A percentile compares a stretch with the other conserved stretches of the same genome.
phyloP scores from a whole-genome alignment of 2,797 vertebrate species.

The Gallinago stenura region DNA sequence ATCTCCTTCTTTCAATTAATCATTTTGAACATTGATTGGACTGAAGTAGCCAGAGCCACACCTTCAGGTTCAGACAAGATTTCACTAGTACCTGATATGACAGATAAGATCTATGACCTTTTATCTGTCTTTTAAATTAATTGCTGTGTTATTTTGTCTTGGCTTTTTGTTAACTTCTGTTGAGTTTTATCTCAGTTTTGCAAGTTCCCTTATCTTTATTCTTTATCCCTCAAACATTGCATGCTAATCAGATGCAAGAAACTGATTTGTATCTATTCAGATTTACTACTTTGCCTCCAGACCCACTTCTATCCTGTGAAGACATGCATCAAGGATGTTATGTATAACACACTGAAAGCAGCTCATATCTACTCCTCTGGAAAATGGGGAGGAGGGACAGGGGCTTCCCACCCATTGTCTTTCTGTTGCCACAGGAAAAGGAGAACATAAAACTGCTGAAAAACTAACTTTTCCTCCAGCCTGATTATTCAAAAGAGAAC shows the following conservation, averaged over 20 bases:
- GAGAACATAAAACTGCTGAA: neutral
- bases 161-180: neutral
- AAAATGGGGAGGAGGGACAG: neutral
- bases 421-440: neutral
- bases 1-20: neutral
- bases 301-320: neutral
- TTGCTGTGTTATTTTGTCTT: neutral
- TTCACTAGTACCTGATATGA: neutral
- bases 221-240: neutral
- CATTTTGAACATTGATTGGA: neutral
- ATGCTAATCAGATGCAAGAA: neutral
- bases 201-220: neutral
- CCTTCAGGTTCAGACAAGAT: neutral
- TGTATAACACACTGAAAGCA: neutral
- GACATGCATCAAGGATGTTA: fast-evolving
- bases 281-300: neutral
- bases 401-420: neutral
- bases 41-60: neutral
- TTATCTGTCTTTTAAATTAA: neutral
- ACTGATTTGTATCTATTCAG: neutral
- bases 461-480: neutral
- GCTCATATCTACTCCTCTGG: neutral
- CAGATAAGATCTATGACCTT: neutral
- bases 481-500: neutral
- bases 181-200: neutral